phyloP scores from a whole-genome alignment of 2,888 invertebrate genomes.

The Epinotia demarniana region DNA sequence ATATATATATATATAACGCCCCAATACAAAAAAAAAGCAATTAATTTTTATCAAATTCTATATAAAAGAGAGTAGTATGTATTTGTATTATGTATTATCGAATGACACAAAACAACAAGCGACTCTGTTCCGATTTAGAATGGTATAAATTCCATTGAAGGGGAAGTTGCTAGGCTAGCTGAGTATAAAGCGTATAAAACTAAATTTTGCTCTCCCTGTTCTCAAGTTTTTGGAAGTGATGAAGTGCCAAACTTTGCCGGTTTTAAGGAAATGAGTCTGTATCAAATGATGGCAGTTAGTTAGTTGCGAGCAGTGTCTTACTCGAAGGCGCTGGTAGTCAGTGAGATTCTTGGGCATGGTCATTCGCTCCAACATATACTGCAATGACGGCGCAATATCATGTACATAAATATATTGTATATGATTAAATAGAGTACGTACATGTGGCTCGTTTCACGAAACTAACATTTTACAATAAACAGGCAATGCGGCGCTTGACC shows the following conservation, averaged over 20 bases:
- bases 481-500: no score
- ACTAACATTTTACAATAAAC: no score
- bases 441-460: no score
- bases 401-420: constrained; percentile 37
- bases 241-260: not conserved
- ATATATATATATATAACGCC: no score
- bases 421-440: constrained; percentile 6
- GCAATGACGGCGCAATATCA: constrained; percentile 83
- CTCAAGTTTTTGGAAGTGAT: not conserved
- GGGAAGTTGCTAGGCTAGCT: no score
- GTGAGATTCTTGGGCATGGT: constrained; percentile 93
- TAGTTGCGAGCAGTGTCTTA: constrained; percentile 85
- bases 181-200: not conserved
- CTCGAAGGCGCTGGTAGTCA: constrained; percentile 95
- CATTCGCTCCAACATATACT: constrained; percentile 96
- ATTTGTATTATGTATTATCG: no score
- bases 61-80: no score
- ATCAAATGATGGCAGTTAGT: constrained; percentile 25
- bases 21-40: no score
- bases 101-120: no score
- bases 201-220: not conserved
- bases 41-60: no score
- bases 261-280: not conserved
- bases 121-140: no score
- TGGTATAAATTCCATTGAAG: no score